Evolutionary conservation across 2,797 vertebrate genomes (phyloP), one percentile per base, ranked within the genome.

Genomic region (Percopsis omiscomaycus): DNA sequence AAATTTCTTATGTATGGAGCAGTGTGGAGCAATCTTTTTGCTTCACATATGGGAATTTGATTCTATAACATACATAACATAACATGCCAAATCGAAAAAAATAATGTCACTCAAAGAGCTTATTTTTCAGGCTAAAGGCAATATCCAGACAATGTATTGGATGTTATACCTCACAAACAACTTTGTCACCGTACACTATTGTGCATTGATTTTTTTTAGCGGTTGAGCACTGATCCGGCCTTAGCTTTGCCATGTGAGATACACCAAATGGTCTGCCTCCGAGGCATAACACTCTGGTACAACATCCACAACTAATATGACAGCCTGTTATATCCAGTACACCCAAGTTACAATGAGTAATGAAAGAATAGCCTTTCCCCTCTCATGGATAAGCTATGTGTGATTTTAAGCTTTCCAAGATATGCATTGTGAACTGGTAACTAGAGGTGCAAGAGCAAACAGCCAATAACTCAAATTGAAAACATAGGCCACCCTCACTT

Each of bases 111-210:
- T 66, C 59, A 4, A 30, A 68, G 60, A 64, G 56, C 64, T 58
- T 68, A 47, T 66, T 58, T 64, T 32, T 53, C 49, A 53, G 60
- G 64, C 77, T 68, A 59, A 69, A 61, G 78, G 75, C 66, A 69
- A 64, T 48, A 68, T 79, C 68, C 62, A 59, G 69, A 82, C 63
- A 46, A 69, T 52, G 69, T 37, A 56, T 72, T 56, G 68, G 57
- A 82, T 75, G 76, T 77, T 86, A 84, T 84, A 77, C 76, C 74
- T 77, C 60, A 4, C 80, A 71, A 80, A 86, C 78, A 82, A 66
- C 79, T 78, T 84, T 81, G 79, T 77, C 73, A 83, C 84, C 86
- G 88, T 81, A 80, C 75, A 74, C 73, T 80, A 64, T 54, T 80
- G 79, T 57, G 14, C 58, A 69, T 89, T 84, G 80, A 69, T 83